Percentiles rank a stretch among this genome's conserved stretches.
These are phyloP conservation scores for Epinotia ramella DNA, from an alignment of 2,888 invertebrate species.

Conservation along the genomic window DNA sequence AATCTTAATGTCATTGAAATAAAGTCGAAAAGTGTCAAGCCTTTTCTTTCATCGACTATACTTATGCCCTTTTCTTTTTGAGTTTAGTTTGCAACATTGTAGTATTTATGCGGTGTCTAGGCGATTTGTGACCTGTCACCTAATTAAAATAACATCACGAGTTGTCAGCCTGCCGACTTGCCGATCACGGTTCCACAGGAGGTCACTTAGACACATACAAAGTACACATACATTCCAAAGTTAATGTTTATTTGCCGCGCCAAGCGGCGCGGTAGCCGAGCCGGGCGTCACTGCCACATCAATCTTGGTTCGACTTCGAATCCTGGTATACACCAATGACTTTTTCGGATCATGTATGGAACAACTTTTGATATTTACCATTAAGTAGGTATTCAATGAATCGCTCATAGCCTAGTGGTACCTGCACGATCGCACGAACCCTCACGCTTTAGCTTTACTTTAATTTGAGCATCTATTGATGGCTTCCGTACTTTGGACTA, in stretches of 20 bases:
- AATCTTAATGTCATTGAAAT: not conserved
- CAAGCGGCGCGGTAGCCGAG: too few relatives aligned
- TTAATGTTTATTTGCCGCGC: not conserved
- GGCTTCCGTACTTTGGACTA: too few relatives aligned
- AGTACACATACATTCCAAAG: not conserved
- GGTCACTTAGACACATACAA: not conserved
- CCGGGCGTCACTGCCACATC: too few relatives aligned
- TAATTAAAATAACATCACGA: not conserved
- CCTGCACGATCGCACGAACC: too few relatives aligned
- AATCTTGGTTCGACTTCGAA: too few relatives aligned
- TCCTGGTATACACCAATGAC: too few relatives aligned
- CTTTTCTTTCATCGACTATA: not conserved
- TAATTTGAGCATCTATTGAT: too few relatives aligned
- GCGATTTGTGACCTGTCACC: not conserved
- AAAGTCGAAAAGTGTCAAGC: not conserved
- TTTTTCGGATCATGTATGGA: too few relatives aligned
- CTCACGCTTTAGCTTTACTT: too few relatives aligned
- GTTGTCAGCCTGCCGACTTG: not conserved
- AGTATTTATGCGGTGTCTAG: not conserved
- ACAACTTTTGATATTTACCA: too few relatives aligned
- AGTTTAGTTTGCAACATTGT: not conserved
- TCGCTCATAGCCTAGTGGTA: too few relatives aligned
- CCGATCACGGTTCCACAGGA: not conserved
- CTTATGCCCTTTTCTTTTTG: not conserved
- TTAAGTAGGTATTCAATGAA: too few relatives aligned